These are phyloP conservation scores for Erethizon dorsatum DNA, from an alignment of 2,797 vertebrate genomes.

Conservation along the genomic window DNA sequence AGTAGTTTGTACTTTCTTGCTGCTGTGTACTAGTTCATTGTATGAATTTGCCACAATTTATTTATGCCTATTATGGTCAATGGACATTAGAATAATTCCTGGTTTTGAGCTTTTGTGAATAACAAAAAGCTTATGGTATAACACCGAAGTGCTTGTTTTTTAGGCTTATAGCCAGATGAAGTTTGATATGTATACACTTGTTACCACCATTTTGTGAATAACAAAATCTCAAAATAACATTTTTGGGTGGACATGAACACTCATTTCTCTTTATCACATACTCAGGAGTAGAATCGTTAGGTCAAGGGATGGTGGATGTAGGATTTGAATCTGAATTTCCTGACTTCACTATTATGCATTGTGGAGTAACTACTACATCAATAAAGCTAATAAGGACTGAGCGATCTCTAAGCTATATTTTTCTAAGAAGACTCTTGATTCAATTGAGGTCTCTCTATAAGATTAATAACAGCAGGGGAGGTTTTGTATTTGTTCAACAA, in stretches of 20 bases:
- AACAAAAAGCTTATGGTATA: too few species aligned
- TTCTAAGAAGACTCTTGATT: conserved; percentile 16
- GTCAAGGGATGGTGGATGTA: background rate
- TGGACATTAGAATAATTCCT: background rate
- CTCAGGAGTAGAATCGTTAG: background rate
- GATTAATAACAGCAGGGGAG: conserved; percentile 50
- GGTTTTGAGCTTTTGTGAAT: conserved; percentile 46
- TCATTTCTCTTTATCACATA: background rate
- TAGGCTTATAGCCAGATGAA: too few species aligned
- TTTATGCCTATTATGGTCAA: background rate
- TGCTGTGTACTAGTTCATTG: background rate
- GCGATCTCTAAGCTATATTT: background rate
- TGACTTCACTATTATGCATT: background rate
- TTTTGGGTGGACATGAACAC: background rate
- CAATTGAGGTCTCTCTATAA: conserved; percentile 56
- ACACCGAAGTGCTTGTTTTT: too few species aligned
- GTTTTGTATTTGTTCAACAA: conserved; percentile 70
- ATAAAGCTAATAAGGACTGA: background rate
- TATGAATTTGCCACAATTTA: background rate
- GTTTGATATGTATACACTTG: too few species aligned
- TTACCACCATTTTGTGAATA: too few species aligned
- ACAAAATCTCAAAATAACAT: background rate
- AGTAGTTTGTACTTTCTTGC: background rate
- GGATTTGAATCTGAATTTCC: background rate
- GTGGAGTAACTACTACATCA: background rate